phyloP scores from a whole-genome alignment of 2,888 invertebrate species.

The Megamerina dolium region DNA sequence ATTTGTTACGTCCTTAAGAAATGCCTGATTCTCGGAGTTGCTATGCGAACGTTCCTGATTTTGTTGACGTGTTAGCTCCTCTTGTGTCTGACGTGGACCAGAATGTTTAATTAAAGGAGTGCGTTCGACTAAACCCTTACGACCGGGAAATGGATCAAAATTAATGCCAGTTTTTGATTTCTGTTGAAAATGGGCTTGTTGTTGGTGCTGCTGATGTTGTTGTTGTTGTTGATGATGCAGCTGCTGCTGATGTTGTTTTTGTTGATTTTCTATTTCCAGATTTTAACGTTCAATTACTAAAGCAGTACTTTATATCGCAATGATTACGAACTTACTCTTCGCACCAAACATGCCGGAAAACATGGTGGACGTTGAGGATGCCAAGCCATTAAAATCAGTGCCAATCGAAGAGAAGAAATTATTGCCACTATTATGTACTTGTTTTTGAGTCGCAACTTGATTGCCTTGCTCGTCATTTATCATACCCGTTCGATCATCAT shows the following conservation, averaged over 20 bases:
- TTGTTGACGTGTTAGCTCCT: constrained; percentile 63
- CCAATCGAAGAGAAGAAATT: constrained; percentile 89
- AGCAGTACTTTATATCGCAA: not conserved
- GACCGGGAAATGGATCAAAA: constrained; percentile 73
- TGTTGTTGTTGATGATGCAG: constrained; percentile 27
- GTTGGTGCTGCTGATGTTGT: constrained; percentile 25
- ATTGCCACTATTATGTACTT: constrained; percentile 59
- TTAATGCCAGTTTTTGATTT: constrained; percentile 52
- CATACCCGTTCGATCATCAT: constrained; percentile 39
- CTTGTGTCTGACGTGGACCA: constrained; percentile 59
- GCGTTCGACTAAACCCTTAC: constrained; percentile 80
- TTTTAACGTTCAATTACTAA: not conserved
- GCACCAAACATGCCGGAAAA: constrained; percentile 89
- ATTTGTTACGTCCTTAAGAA: constrained; percentile 76
- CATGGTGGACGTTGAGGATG: constrained; percentile 88
- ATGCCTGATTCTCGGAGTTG: constrained; percentile 87
- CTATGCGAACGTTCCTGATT: constrained; percentile 67
- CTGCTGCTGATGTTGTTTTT: constrained; percentile 34
- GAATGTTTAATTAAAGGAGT: constrained; percentile 84
- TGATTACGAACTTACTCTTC: constrained; percentile 52
- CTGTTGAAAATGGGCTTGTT: constrained; percentile 22
- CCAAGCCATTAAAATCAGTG: constrained; percentile 86
- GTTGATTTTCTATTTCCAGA: constrained; percentile 35
- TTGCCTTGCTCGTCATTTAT: constrained; percentile 25
- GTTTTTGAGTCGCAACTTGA: constrained; percentile 44